Base-by-base conservation (phyloP, 2,797 vertebrate species). In the Rhinophrynus dorsalis region DNA sequence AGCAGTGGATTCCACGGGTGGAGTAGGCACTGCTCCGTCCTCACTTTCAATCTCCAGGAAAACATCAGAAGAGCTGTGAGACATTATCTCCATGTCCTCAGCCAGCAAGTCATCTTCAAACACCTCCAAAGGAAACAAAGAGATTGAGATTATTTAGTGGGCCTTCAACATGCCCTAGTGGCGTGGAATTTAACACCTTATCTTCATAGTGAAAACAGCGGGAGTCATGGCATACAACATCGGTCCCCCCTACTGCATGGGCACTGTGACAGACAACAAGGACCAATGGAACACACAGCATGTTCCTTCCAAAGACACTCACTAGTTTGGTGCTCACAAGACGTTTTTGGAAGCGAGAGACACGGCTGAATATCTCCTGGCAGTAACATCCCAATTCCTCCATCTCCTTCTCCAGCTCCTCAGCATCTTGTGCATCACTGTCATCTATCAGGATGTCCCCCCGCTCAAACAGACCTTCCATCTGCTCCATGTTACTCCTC, bases 281-380 rank as follows among this genome's bases (percentile, higher is more conserved):
- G n/a, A n/a, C n/a, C n/a, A n/a, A n/a, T n/a, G n/a, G n/a, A n/a
- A n/a, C n/a, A n/a, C n/a, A 30, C 37, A 40, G 12, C 15, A n/a
- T 17, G 15, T 12, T 44, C 2, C 2, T 2, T 37, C 11, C 7
- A 37, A 12, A 37, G 12, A 17, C 20, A 40, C 64, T 4, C 83
- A 94, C 93, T 92, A 93, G 84, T 77, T 88, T 89, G 84, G 88
- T 91, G 89, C 92, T 93, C 75, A 94, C 90, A 47, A 95, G 84
- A 0, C 90, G 83, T 1, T 89, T 89, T 73, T 91, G 92, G 1
- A 90, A 86, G 1, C 74, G 78, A 42, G 83, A 85, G 13, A 94
- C 88, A 47, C 84, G 80, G 63, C 60, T 75, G 74, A 92, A 90
- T 20, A 94, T 83, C 1, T 79, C 80, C 50, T 83, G 81, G 79